A percentile compares a stretch with the other conserved stretches of the same genome.
These are phyloP conservation scores for Triplophysa tibetana DNA, from an alignment of 2,113 vertebrate species.

Conservation along the genomic window DNA sequence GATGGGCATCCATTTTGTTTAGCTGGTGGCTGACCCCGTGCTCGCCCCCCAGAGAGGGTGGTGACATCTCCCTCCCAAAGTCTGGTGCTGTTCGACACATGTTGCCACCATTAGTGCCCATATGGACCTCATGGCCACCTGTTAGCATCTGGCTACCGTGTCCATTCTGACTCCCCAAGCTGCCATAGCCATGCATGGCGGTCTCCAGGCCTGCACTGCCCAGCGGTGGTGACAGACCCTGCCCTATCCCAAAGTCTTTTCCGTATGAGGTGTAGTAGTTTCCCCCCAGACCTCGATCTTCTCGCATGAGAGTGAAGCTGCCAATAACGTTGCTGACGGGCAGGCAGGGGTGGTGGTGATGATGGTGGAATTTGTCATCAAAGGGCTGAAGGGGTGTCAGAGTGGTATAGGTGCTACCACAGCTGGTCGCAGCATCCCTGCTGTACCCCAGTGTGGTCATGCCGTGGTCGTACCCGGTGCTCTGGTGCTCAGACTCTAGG, in stretches of 20 bases:
- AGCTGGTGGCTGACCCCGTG: slow-evolving; percentile 71
- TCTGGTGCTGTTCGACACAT: slow-evolving; percentile 77
- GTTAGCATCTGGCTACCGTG: slow-evolving; percentile 73
- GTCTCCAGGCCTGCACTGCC: slow-evolving; percentile 69
- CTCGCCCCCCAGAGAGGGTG: slow-evolving; percentile 68
- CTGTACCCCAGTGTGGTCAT: slow-evolving; percentile 79
- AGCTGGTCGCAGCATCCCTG: slow-evolving; percentile 75
- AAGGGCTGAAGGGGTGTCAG: slow-evolving; percentile 81
- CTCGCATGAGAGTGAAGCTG: slow-evolving; percentile 83
- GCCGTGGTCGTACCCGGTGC: slow-evolving; percentile 72
- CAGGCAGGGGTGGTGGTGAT: slow-evolving; percentile 78
- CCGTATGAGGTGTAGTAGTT: slow-evolving; percentile 82
- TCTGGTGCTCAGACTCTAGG: slow-evolving; percentile 75
- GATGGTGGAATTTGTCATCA: slow-evolving; percentile 81
- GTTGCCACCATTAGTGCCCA: slow-evolving; percentile 63
- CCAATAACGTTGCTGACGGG: slow-evolving; percentile 82
- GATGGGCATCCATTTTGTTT: slow-evolving; percentile 76
- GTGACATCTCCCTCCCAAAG: slow-evolving; percentile 79
- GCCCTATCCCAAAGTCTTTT: slow-evolving; percentile 79
- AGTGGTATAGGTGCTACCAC: slow-evolving; percentile 80
- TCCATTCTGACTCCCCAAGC: slow-evolving; percentile 67
- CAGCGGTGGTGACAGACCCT: slow-evolving; percentile 73
- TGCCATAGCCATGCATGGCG: slow-evolving; percentile 74
- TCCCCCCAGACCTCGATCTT: slow-evolving; percentile 75
- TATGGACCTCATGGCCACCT: slow-evolving; percentile 75